phyloP scores from a whole-genome alignment of 2,797 vertebrate species.

The Sphenodon punctatus region DNA sequence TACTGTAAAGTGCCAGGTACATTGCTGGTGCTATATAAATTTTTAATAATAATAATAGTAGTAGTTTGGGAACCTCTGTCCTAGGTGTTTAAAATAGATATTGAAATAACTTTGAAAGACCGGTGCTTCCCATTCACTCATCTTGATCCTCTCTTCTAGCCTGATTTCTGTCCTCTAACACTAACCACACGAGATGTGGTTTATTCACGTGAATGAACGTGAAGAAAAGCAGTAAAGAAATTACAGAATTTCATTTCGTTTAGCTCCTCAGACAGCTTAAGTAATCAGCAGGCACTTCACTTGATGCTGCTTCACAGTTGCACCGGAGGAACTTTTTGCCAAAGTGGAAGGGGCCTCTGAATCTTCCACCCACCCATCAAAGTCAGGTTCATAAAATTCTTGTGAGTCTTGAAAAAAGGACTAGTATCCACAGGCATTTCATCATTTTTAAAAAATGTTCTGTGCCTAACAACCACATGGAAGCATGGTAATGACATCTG shows the following conservation, averaged over 20 bases:
- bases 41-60: no score
- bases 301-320: background rate
- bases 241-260: background rate
- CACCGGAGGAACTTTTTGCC: background rate
- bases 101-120: background rate
- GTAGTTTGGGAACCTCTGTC: no score
- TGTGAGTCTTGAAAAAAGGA: background rate
- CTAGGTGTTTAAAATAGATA: constrained; percentile 8
- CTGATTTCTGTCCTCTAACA: background rate
- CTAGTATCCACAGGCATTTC: background rate
- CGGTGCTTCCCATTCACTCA: background rate
- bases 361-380: background rate
- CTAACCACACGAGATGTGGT: background rate
- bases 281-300: background rate
- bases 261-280: constrained; percentile 20
- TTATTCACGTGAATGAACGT: background rate
- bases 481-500: background rate
- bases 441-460: background rate
- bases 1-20: no score
- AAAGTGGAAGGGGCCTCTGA: accelerated
- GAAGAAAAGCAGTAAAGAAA: background rate
- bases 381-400: background rate
- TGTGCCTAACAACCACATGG: background rate
- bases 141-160: constrained; percentile 1
- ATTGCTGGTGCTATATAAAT: no score